Conservation (phyloP, 2,113 vertebrate species). For the Dasyurus viverrinus region DNA sequence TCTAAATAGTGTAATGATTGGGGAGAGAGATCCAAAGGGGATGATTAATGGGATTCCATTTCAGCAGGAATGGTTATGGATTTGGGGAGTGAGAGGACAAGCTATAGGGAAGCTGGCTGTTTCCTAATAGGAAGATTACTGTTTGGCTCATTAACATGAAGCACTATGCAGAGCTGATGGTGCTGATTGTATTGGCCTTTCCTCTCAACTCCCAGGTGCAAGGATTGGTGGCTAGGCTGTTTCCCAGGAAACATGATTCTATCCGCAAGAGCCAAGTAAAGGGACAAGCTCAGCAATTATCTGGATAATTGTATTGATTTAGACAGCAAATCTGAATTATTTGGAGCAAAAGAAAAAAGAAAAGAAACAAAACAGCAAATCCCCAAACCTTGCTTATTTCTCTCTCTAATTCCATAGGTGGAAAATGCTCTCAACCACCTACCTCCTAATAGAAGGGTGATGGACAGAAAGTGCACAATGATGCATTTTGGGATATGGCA, state of each 20-base stretch:
- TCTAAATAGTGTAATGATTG: conserved; percentile 1
- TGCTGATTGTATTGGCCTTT: background rate
- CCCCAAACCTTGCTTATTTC: background rate
- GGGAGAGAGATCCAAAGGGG: background rate
- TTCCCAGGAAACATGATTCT: background rate
- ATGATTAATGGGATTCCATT: background rate
- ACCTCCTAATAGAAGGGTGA: background rate
- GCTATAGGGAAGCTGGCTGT: background rate
- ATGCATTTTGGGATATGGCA: background rate
- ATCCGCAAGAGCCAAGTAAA: background rate
- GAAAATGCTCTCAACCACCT: background rate
- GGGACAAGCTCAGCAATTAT: background rate
- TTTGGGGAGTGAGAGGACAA: background rate
- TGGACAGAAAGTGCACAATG: background rate
- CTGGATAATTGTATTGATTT: background rate
- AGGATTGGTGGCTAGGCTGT: background rate
- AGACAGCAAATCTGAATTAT: background rate
- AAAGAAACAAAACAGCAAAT: background rate
- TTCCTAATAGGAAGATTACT: background rate
- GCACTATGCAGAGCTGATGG: background rate
- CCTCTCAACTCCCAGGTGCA: background rate
- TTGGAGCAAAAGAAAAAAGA: background rate
- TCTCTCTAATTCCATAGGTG: background rate
- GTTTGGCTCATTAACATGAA: background rate
- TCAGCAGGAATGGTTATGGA: background rate